Base-by-base conservation (phyloP, 2,888 invertebrate genomes). In the Strigamia transsilvanica region DNA sequence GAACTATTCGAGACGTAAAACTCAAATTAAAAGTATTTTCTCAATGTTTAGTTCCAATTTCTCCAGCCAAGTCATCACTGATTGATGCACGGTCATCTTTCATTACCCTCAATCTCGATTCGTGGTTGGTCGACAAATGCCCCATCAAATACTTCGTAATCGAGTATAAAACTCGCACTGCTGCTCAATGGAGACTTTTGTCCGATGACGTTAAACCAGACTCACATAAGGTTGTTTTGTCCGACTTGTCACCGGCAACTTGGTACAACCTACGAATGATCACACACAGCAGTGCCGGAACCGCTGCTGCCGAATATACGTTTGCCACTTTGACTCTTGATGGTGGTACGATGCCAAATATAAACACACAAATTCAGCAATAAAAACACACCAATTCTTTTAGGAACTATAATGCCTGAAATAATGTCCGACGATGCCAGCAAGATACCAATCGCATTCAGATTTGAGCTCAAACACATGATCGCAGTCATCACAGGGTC, bases 171-270 rank as follows among this genome's bases (percentile, higher is more conserved):
- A 77, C 77, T 32, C 23, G 10, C 23, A 15, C 77, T 77, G 7
- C 23, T 9, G 7, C 23, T 77, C 23, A 77, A 77, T 77, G 77
- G 77, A 77, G 10, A 77, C 23, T 27, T 15, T 32, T 83, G 84
- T 41, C 85, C 87, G 88, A 85, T 38, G 87, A 87, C 18, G 85
- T 87, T 41, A 85, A 85, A 84, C 87, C 87, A 4, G 84, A 86
- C 18, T 86, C 87, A 80, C 86, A 85, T 82, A 84, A 86, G 84
- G 84, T 87, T 4, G 80, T 87, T 66, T 82, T 85, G 3, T 84
- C 86, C 10, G 87, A 87, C 83, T 85, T 85, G 2, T 87, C 87
- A 6, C 79, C 79, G 12, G 79, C 15, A 15, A 79, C 32, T 34
- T 41, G 42, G 34, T 79, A 79, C 38, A 79, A 79, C 41, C 32